A percentile compares a stretch with the other conserved stretches of the same genome.
These are phyloP conservation scores for Anorthoa munda DNA, from an alignment of 2,888 invertebrate genomes.

Conservation along the genomic window DNA sequence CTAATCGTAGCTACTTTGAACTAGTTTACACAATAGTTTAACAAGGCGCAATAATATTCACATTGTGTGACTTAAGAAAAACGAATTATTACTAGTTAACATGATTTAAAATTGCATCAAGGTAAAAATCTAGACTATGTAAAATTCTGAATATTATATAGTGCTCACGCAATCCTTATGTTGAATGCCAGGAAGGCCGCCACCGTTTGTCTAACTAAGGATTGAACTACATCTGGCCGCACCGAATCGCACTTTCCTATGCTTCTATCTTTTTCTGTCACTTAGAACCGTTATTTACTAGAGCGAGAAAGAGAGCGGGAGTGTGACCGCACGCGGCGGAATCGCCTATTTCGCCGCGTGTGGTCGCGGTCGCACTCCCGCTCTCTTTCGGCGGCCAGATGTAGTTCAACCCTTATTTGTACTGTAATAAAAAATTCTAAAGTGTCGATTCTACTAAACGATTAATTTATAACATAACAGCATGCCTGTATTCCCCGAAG, in stretches of 20 bases:
- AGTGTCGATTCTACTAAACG: constrained; percentile 16
- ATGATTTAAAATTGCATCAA: constrained; percentile 39
- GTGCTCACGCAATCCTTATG: constrained; percentile 25
- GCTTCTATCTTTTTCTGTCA: no score
- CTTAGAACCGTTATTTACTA: no score
- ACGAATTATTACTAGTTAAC: constrained; percentile 56
- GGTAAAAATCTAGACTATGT: constrained; percentile 38
- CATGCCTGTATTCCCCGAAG: no score
- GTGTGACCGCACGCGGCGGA: no score
- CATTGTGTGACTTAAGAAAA: constrained; percentile 53
- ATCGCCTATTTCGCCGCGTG: no score
- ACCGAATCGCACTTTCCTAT: no score
- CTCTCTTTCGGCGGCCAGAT: no score
- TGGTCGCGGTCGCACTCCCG: no score
- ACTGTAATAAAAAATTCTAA: constrained; percentile 6
- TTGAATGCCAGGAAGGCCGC: constrained; percentile 27
- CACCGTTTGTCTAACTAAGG: constrained; percentile 14
- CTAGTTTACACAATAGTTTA: constrained; percentile 44
- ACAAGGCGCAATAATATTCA: constrained; percentile 51
- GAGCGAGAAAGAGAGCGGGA: no score
- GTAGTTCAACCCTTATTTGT: constrained; percentile 20
- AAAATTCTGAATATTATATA: constrained; percentile 18
- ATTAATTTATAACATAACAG: constrained; percentile 14
- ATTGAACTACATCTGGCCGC: no score
- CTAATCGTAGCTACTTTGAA: constrained; percentile 45